Conservation (phyloP, 2,113 vertebrate genomes). For the Pterocles gutturalis region DNA sequence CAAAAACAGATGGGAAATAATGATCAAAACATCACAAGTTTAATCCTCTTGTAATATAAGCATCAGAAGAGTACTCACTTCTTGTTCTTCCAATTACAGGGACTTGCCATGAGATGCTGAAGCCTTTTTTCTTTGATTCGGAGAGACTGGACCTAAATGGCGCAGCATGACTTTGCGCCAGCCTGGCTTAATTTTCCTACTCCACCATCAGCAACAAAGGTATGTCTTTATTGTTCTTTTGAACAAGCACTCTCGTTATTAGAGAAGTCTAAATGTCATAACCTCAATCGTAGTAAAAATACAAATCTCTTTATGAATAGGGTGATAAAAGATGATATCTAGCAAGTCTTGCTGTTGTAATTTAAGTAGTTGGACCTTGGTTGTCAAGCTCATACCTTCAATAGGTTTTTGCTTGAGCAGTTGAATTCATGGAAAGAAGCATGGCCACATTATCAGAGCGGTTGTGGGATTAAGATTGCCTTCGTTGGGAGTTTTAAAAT, state of each 20-base stretch:
- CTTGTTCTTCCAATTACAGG: conserved; percentile 63
- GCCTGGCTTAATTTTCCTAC: conserved; percentile 89
- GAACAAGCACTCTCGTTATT: background rate
- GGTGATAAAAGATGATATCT: background rate
- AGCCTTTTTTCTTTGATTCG: conserved; percentile 76
- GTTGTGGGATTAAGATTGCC: background rate
- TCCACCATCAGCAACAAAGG: conserved; percentile 82
- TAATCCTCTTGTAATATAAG: background rate
- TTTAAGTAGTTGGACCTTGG: background rate
- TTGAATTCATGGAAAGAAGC: background rate
- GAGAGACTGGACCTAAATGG: conserved; percentile 86
- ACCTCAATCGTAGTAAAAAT: background rate
- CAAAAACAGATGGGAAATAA: background rate
- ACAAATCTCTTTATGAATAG: background rate
- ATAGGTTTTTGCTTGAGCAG: background rate
- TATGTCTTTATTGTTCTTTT: conserved; percentile 38
- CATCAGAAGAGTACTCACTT: background rate
- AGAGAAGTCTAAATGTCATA: background rate
- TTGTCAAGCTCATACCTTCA: background rate
- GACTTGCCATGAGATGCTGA: conserved; percentile 83
- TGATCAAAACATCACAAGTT: background rate
- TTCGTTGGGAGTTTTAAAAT: background rate
- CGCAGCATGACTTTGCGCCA: conserved; percentile 90
- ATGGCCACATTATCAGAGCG: background rate
- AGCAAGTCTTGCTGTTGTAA: accelerated